Evolutionary conservation across 2,113 vertebrate species (phyloP), one percentile per base, ranked within the genome.

Genomic region (Rostratula benghalensis): DNA sequence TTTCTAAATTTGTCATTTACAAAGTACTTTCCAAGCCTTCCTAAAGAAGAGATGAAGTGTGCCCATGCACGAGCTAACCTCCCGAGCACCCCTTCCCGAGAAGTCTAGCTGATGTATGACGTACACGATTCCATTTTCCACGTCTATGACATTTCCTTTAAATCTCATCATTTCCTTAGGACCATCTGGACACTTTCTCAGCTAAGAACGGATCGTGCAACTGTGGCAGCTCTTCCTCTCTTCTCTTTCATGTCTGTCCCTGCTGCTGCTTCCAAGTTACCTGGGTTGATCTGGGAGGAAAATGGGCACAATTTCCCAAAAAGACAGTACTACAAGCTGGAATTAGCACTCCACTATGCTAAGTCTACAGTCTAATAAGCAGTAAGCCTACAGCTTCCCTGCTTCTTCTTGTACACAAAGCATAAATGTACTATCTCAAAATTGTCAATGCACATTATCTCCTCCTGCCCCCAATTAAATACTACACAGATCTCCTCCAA

Each of bases 1-100:
- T 95, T 97, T 96, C 92, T 94, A 97, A 94, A 95, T 94, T 91
- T 93, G 78, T 91, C 93, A 96, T 94, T 96, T 95, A 91, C 87
- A 59, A 93, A 95, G 91, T 87, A 87, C 91, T 96, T 94, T 70
- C 85, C 74, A 51, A 92, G 91, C 57, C 59, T 91, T 95, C 53
- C 94, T 73, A 35, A 83, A 86, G 90, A 83, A 94, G 89, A 95
- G 80, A 57, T 69, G 73, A 76, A 96, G 78, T 9, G 70, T 79
- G 89, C 71, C 86, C 84, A 28, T 89, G 80, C 84, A 93, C 17
- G 25, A 91, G 81, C 70, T 64, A 56, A 88, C 86, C 74, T 71
- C 33, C 86, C 64, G 37, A 79, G 86, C 69, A 45, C 83, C 90
- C 54, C 61, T 68, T 19, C 87, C 68, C 5, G 56, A 83, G 82